Percentiles rank a stretch among this genome's conserved stretches.
Conservation (phyloP, 2,113 vertebrate genomes). For the Brienomyrus brachyistius region DNA sequence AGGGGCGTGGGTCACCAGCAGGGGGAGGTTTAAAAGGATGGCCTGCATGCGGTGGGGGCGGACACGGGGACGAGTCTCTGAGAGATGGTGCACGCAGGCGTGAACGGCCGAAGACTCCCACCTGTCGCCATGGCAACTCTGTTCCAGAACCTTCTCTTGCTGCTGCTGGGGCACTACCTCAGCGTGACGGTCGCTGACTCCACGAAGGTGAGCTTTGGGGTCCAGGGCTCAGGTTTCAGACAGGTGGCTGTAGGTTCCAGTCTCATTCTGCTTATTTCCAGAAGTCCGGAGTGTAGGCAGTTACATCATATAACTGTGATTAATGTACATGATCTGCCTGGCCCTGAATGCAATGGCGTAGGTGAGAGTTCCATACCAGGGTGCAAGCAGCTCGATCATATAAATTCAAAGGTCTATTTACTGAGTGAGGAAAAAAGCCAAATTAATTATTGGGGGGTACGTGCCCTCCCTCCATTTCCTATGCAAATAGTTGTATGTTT, state of each 20-base stretch:
- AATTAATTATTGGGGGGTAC: neutral
- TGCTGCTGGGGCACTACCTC: neutral
- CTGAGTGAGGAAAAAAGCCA: neutral
- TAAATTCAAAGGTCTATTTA: neutral
- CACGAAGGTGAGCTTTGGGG: neutral
- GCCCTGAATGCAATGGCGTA: neutral
- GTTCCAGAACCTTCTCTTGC: neutral
- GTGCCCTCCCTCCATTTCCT: neutral
- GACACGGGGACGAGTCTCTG: slow-evolving; percentile 21
- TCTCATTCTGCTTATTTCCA: neutral
- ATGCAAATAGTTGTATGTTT: neutral
- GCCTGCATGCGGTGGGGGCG: neutral
- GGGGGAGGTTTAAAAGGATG: slow-evolving; percentile 25
- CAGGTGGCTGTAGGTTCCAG: neutral
- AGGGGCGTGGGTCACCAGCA: neutral
- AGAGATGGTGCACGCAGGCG: neutral
- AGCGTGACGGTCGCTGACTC: neutral
- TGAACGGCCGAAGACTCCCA: neutral
- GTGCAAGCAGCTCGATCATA: neutral
- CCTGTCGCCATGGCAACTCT: neutral
- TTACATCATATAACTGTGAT: neutral
- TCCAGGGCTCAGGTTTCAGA: neutral
- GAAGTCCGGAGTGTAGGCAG: neutral
- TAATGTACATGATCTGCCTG: neutral
- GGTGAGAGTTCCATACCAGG: neutral